Evolutionary conservation across 2,888 invertebrate species (phyloP), one percentile per base, ranked within the genome.

Genomic region (Thalpophila matura): DNA sequence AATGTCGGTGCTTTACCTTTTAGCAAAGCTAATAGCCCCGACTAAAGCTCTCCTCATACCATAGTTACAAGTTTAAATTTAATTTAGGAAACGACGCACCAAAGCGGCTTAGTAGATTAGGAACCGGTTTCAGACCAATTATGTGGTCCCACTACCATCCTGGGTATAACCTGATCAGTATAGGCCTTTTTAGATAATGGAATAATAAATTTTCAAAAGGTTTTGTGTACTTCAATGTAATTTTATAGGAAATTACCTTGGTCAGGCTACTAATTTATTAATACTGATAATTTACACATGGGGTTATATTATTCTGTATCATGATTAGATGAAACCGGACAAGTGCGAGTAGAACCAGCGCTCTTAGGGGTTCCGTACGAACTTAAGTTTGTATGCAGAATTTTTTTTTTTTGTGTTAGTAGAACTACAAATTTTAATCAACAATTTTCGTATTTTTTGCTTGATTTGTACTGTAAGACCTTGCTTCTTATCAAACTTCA

Each of bases 161-260:
- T 56, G 51, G 51, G 18, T 27, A 59, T 49, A 65, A 51, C 29
- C 63, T 59, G 60, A 63, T 75, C 47, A 40, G 33, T 68, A 50
- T 43, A 59, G 29, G 20, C 50, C 56, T 72, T 43, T 56, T 20
- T 40, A 38, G n/a, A 49, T 64, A 72, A 71, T 61, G 38, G 49
- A 68, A 74, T 71, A 63, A 45, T 74, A 71, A 37, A 66, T 66
- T 70, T 38, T n/a, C 40, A 35, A 47, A 60, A 66, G 66, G 53
- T 66, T 51, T 73, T 16, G 10, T 40, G 62, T 33, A 33, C 38
- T 18, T 47, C 16, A 43, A 20, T 16, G 16, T 38, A 33, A 53
- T 49, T n/a, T 7, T 18, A 4, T 26, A n/a, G 14, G 4, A 14
- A 22, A 38, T 18, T 18, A 7, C 27, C 12, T 54, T 56, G 7